Evolutionary conservation across 2,113 vertebrate species (phyloP), one percentile per base, ranked within the genome.

Genomic region (Osmerus mordax): DNA sequence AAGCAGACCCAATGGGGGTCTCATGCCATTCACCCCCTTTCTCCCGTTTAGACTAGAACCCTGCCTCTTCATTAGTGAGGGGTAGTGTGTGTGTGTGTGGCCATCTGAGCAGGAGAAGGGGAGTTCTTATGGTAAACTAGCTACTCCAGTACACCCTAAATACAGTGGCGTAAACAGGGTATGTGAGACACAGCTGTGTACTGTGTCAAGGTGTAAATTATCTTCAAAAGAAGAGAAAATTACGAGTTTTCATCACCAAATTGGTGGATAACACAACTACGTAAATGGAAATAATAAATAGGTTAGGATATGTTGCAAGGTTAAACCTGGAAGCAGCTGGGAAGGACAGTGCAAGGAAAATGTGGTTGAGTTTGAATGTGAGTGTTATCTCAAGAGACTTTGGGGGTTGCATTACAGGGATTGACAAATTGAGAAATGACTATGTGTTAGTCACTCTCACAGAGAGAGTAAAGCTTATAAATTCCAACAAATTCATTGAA

Each of bases 1-100:
- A 86, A 84, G 76, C 67, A 54, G 76, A 81, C 59, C 77, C 71
- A 74, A 68, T 79, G 73, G 77, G 80, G 74, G 70, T 76, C 72
- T 82, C 70, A 75, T 16, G 73, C 75, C 6, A 18, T 65, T 83
- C 71, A 53, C 61, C 72, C 77, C 68, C 72, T 75, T 75, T 83
- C 82, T 63, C 81, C 79, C 84, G 68, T 75, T 59, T 51, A 28
- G 68, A 60, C 4, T 1, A 70, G 77, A 77, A 78, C 66, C 80
- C 72, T 47, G 67, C 53, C 70, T 79, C 69, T 78, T 86, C 75
- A 83, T 85, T 82, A 84, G 72, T 28, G 71, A 58, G 60, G 73
- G 25, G 69, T n/a, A 70, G 70, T 58, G 64, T 51, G 64, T 66
- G 69, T 51, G 64, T 51, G 64, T 66, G 64, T 54, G 47, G 9